phyloP scores from a whole-genome alignment of 2,113 vertebrate species.

The Lophius piscatorius region DNA sequence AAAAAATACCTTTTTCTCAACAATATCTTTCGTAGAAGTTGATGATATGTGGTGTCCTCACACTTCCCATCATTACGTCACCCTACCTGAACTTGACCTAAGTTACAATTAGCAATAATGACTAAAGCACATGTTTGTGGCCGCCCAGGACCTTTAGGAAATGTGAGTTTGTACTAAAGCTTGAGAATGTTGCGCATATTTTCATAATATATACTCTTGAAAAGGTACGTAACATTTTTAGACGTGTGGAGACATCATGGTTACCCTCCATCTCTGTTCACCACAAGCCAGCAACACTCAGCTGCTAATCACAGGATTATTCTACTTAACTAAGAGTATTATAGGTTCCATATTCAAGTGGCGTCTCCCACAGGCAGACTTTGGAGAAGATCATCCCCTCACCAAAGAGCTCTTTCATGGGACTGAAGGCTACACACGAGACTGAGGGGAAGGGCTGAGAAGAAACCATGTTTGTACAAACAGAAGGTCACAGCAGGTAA shows the following conservation, averaged over 20 bases:
- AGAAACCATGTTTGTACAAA: conserved; percentile 31
- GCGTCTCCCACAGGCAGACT: conserved; percentile 60
- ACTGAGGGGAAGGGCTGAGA: conserved; percentile 21
- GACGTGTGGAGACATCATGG: background rate
- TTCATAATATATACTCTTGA: background rate
- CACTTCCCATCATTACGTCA: too few relatives aligned
- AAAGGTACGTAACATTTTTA: background rate
- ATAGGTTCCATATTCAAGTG: conserved; percentile 63
- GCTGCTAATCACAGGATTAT: conserved; percentile 76
- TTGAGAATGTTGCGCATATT: background rate
- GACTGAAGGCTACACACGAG: conserved; percentile 5
- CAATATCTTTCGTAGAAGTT: too few relatives aligned
- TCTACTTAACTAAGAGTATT: conserved; percentile 73
- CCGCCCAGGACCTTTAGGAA: background rate
- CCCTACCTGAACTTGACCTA: too few relatives aligned
- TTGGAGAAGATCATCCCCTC: conserved; percentile 58
- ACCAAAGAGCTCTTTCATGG: conserved; percentile 31
- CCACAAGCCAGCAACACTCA: conserved; percentile 45
- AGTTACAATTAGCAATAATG: background rate
- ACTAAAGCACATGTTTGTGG: background rate
- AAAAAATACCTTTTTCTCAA: too few relatives aligned
- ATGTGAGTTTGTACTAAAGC: background rate
- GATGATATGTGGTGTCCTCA: too few relatives aligned
- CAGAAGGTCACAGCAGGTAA: conserved; percentile 44
- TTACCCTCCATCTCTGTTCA: conserved; percentile 25